phyloP scores from a whole-genome alignment of 2,113 vertebrate genomes.

The Eurypyga helias region DNA sequence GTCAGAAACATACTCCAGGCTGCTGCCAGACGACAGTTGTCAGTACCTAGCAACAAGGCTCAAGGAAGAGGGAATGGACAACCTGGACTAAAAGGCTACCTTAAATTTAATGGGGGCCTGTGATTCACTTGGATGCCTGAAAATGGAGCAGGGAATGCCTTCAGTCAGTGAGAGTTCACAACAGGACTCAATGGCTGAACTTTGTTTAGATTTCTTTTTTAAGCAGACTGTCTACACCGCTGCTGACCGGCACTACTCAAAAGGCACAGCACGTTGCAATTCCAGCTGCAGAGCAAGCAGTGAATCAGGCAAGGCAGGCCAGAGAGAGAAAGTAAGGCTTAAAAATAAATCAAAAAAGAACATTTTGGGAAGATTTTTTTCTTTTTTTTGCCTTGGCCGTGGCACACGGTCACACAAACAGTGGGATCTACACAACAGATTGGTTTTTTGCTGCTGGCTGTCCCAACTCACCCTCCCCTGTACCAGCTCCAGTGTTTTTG shows the following conservation, averaged over 20 bases:
- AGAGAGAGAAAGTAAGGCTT: background rate
- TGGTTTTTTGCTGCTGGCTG: background rate
- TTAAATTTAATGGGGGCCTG: background rate
- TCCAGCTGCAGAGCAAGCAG: background rate
- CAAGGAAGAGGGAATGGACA: background rate
- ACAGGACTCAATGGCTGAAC: background rate
- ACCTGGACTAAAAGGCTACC: background rate
- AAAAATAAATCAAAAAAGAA: background rate
- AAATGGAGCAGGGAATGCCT: background rate
- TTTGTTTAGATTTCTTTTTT: background rate
- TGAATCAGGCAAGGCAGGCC: background rate
- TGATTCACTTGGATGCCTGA: background rate
- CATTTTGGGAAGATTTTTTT: background rate
- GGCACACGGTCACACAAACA: background rate
- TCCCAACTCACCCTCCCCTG: background rate
- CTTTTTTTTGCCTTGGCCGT: background rate
- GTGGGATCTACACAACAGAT: background rate
- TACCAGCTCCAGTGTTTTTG: slow-evolving; percentile 32
- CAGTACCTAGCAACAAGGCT: background rate
- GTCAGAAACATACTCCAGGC: background rate
- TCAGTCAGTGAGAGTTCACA: background rate
- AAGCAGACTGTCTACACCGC: background rate
- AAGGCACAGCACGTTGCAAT: background rate
- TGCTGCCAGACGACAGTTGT: background rate
- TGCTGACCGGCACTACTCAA: background rate